Evolutionary conservation across 2,113 vertebrate genomes (phyloP).

Genomic region (Orientallactaga bullata): DNA sequence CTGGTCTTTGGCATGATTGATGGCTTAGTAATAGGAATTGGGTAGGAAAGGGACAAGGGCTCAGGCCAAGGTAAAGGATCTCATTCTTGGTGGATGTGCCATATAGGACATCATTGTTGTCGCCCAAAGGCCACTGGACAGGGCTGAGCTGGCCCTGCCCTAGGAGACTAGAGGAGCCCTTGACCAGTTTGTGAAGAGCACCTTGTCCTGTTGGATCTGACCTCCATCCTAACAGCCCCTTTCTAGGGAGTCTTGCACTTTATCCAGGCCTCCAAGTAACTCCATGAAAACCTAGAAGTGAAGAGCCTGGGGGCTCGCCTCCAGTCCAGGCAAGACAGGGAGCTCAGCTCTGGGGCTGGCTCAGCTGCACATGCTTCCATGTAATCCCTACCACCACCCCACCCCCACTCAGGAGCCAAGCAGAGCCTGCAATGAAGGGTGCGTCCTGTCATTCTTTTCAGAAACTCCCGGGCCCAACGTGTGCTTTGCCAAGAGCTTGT

Average conservation of each 20-base stretch:
- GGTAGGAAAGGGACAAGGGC: not conserved
- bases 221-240: too few species aligned
- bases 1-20: not conserved
- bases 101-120: not conserved
- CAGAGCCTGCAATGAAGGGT: not conserved
- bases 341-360: not conserved
- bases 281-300: not conserved
- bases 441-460: not conserved
- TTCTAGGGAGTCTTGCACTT: not conserved
- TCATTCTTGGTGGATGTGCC: not conserved
- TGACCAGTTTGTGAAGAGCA: not conserved
- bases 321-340: not conserved
- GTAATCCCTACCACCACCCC: not conserved
- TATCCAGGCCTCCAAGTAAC: not conserved
- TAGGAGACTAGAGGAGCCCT: not conserved
- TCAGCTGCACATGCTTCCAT: not conserved
- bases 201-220: not conserved
- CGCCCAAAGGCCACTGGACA: not conserved
- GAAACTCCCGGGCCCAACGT: slow-evolving; percentile 17
- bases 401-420: not conserved
- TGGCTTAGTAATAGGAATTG: not conserved
- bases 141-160: not conserved
- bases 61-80: not conserved
- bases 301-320: too few species aligned
- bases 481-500: slow-evolving; percentile 59